Base-by-base conservation (phyloP, 2,113 vertebrate species). In the Pithys albifrons region DNA sequence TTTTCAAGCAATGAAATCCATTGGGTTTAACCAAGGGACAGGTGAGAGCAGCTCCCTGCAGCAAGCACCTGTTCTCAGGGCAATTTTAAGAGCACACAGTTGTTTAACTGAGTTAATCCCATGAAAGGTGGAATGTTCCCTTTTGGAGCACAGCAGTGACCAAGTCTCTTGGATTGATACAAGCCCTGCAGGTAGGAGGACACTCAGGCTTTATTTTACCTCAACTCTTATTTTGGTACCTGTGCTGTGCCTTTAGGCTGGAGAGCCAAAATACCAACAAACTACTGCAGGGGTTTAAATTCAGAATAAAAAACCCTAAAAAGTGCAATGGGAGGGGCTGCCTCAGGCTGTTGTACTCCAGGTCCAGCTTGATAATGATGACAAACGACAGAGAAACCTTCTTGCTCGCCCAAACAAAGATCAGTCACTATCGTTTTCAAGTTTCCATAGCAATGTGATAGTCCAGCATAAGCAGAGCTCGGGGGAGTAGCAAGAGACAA, bases 381-480 rank as follows among this genome's bases (percentile, higher is more conserved):
- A 78, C 20, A 87, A 89, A 91, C 46, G 82, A 75, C 85, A 89
- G 58, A 92, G 76, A 74, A 95, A 85, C 71, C 70, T 79, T 75
- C 83, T 45, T 41, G 64, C 7, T 88, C 84, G 84, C 79, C 85
- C 91, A 88, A 96, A 95, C 67, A 93, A 82, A 91, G 92, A 96
- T 81, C 66, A 91, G 72, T 73, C 39, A 33, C 79, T 79, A 46
- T n/a, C 3, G 0, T 79, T 95, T 85, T 91, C 87, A 97, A 95
- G 92, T 96, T 95, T 93, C 93, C 91, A 88, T 92, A 96, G 75
- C 82, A 92, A 96, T 96, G 91, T 49, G 69, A 79, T 54, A 89
- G 96, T 85, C 93, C 93, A 28, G 83, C 45, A 23, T 45, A 75
- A 96, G 86, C 70, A 81, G 91, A 94, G 93, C 84, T 96, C 18